Percentiles rank a stretch among this genome's conserved stretches.
Conservation (phyloP, 2,888 invertebrate genomes). For the Tortrix viridana region DNA sequence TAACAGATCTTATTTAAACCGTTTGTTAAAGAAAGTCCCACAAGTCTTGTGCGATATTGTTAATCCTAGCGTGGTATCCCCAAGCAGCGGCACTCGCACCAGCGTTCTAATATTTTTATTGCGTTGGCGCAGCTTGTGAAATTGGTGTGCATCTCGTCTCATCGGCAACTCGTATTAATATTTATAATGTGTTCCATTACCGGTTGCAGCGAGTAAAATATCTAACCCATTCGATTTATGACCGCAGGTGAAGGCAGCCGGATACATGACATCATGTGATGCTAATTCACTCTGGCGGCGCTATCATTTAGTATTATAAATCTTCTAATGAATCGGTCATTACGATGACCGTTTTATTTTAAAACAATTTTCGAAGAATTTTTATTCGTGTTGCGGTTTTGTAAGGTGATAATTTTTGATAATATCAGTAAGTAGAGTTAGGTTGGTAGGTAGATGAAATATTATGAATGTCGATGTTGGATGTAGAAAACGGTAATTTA, state of each 20-base stretch:
- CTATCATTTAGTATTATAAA: conserved; percentile 67
- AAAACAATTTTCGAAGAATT: conserved; percentile 36
- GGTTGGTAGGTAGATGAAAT: conserved; percentile 20
- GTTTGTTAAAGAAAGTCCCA: too few relatives aligned
- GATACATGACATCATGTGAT: conserved; percentile 77
- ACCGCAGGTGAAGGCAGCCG: conserved; percentile 68
- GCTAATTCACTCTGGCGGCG: conserved; percentile 69
- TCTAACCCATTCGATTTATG: conserved; percentile 72
- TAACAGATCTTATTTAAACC: too few relatives aligned
- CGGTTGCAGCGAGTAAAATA: conserved; percentile 71
- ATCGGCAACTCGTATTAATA: conserved; percentile 77
- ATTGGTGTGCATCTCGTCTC: conserved; percentile 75
- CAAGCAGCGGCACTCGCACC: conserved; percentile 17
- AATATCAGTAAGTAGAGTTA: conserved; percentile 8
- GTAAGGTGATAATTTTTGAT: conserved; percentile 33
- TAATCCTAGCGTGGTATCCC: conserved; percentile 3
- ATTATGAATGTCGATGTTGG: conserved; percentile 15
- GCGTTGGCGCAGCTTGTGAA: conserved; percentile 76
- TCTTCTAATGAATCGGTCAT: conserved; percentile 61
- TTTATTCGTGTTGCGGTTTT: conserved; percentile 21
- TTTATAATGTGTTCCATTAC: conserved; percentile 64
- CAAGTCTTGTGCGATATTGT: not conserved
- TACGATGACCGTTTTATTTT: conserved; percentile 48
- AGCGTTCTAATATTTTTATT: conserved; percentile 70
- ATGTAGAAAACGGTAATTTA: not conserved